phyloP scores from a whole-genome alignment of 1,140 invertebrate genomes.

The Tetragonula clypearis region DNA sequence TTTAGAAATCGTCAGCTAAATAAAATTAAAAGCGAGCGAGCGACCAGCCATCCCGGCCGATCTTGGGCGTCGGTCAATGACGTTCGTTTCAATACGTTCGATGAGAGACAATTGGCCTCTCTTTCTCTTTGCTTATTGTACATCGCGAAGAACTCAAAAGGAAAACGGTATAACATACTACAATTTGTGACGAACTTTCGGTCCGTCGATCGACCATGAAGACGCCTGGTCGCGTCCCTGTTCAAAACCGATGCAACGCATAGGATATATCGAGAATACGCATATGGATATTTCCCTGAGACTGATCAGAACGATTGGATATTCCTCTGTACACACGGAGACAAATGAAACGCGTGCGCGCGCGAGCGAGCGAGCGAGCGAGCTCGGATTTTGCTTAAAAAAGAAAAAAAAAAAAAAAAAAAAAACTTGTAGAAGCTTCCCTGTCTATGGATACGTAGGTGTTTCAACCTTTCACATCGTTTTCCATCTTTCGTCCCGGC shows the following conservation, averaged over 20 bases:
- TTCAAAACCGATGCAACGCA: constrained; percentile 60
- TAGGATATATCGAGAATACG: constrained; percentile 73
- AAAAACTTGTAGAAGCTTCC: constrained; percentile 14
- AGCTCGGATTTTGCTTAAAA: background rate
- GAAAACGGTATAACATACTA: background rate
- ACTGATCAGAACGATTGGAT: constrained; percentile 78
- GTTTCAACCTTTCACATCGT: background rate
- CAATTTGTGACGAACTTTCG: background rate
- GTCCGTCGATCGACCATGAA: constrained; percentile 9
- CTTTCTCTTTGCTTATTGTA: constrained; percentile 28
- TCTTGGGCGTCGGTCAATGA: background rate
- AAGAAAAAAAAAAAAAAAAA: too few relatives aligned
- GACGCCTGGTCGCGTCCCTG: constrained; percentile 47
- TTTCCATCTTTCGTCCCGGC: background rate
- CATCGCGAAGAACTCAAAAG: constrained; percentile 31
- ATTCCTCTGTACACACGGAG: constrained; percentile 50
- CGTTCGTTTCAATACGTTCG: background rate
- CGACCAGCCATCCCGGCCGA: background rate
- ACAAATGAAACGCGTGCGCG: constrained; percentile 51
- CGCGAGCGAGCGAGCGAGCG: background rate
- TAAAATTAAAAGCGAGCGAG: constrained; percentile 50
- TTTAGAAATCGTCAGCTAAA: constrained; percentile 55
- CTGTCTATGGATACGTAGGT: background rate
- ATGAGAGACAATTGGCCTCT: constrained; percentile 6
- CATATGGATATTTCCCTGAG: constrained; percentile 78